These are phyloP conservation scores for Pseudopodoces humilis DNA, from an alignment of 2,113 vertebrate species.

Conservation along the genomic window DNA sequence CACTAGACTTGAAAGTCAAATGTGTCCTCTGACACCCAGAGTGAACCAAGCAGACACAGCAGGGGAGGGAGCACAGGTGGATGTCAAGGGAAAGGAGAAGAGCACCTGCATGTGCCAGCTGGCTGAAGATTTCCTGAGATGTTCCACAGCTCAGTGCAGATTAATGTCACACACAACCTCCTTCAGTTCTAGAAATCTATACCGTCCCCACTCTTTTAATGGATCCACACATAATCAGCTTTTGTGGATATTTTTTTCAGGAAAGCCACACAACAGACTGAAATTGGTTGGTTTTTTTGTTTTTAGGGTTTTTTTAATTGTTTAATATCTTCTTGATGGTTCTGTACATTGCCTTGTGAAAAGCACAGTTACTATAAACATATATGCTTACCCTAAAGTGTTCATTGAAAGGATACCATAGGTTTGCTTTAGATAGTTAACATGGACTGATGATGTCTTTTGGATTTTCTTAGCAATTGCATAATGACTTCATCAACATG, in stretches of 20 bases:
- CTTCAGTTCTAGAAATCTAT: background rate
- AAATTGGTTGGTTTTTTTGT: background rate
- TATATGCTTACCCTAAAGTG: background rate
- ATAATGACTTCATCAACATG: background rate
- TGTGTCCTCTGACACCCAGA: fast-evolving
- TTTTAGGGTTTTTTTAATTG: background rate
- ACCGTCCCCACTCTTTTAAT: background rate
- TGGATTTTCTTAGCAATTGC: background rate
- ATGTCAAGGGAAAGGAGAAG: background rate
- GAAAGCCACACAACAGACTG: background rate
- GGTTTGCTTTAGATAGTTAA: background rate
- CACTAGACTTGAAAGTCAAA: background rate
- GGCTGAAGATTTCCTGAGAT: background rate
- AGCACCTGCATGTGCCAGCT: background rate
- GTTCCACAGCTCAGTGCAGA: background rate
- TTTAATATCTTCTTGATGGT: background rate
- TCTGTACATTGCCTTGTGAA: background rate
- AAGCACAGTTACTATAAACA: background rate
- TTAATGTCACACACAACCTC: background rate
- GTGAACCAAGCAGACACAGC: background rate
- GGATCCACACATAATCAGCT: background rate
- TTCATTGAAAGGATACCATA: background rate
- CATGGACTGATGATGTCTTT: background rate
- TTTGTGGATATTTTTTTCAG: background rate
- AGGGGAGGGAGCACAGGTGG: background rate